These are phyloP conservation scores for Vanessa tameamea DNA, from an alignment of 1,140 invertebrate genomes.

Conservation along the genomic window DNA sequence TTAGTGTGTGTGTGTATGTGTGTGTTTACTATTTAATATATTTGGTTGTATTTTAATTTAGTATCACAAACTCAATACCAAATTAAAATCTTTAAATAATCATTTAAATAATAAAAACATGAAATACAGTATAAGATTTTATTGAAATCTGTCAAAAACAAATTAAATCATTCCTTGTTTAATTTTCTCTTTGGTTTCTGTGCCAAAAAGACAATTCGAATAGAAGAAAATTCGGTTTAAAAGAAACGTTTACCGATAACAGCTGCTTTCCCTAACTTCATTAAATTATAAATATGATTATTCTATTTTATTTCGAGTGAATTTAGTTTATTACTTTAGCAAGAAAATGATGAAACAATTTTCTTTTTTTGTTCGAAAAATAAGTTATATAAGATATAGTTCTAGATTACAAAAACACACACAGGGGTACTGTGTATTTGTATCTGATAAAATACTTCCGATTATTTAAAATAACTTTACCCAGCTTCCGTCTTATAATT, in stretches of 20 bases:
- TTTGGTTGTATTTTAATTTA: too few relatives aligned
- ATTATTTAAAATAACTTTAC: too few relatives aligned
- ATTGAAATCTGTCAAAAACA: not conserved
- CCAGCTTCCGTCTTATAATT: too few relatives aligned
- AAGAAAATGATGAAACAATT: not conserved
- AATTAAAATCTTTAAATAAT: too few relatives aligned
- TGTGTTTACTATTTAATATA: too few relatives aligned
- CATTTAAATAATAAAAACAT: too few relatives aligned
- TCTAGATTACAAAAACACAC: too few relatives aligned
- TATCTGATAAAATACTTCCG: too few relatives aligned
- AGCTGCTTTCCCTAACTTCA: not conserved
- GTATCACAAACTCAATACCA: too few relatives aligned
- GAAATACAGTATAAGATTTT: not conserved
- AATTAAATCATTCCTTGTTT: not conserved
- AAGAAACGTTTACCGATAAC: not conserved
- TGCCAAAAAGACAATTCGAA: not conserved
- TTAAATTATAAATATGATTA: not conserved
- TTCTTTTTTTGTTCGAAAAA: not conserved
- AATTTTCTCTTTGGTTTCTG: not conserved
- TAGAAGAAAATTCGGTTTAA: not conserved
- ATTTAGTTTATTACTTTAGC: not conserved
- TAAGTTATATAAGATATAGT: too few relatives aligned
- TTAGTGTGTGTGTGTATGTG: too few relatives aligned
- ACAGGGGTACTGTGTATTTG: too few relatives aligned
- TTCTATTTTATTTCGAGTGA: not conserved